Evolutionary conservation across 2,113 vertebrate species (phyloP).

Genomic region (Chunga burmeisteri): DNA sequence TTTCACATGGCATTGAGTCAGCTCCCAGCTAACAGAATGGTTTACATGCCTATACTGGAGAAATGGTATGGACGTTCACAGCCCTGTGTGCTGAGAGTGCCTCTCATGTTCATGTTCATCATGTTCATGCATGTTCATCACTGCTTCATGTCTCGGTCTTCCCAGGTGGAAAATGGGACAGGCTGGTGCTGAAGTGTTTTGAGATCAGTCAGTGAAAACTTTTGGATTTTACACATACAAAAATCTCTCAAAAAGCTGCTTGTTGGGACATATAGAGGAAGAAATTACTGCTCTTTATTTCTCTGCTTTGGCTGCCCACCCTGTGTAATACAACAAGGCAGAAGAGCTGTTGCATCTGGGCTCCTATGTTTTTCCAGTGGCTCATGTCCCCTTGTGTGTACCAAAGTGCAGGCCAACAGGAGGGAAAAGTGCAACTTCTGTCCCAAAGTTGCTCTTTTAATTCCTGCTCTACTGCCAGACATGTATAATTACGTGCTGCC

Average conservation of each 20-base stretch:
- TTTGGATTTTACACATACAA: background rate
- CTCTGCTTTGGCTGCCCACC: background rate
- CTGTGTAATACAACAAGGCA: background rate
- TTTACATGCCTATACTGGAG: fast-evolving
- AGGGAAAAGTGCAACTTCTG: background rate
- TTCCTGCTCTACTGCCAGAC: background rate
- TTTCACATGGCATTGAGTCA: background rate
- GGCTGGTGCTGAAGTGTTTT: background rate
- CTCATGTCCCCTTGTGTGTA: background rate
- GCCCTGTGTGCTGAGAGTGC: background rate
- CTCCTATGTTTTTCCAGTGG: fast-evolving
- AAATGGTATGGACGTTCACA: background rate
- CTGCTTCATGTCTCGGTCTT: background rate
- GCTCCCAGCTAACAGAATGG: background rate
- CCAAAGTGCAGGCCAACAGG: background rate
- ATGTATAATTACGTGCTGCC: background rate
- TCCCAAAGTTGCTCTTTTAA: background rate
- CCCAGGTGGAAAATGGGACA: background rate
- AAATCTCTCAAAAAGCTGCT: background rate
- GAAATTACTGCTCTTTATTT: background rate
- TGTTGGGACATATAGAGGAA: background rate
- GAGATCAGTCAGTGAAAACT: background rate
- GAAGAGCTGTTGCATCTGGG: background rate
- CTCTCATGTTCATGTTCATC: background rate
- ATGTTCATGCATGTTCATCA: background rate